phyloP scores from a whole-genome alignment of 2,888 invertebrate species.

The Drosophila meridionalis region DNA sequence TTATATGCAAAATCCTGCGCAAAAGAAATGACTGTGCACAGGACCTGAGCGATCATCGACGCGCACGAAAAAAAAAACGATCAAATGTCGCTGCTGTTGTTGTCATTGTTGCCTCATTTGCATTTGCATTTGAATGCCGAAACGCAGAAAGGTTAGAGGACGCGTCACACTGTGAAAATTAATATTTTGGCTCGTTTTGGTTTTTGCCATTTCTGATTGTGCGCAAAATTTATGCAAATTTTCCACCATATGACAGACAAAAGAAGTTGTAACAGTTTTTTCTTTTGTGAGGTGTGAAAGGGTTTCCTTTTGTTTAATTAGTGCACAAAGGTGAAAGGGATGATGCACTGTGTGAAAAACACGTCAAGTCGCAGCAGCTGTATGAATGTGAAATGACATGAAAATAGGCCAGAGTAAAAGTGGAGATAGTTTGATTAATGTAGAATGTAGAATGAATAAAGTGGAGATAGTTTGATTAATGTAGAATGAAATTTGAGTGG shows the following conservation, averaged over 20 bases:
- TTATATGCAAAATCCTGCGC: constrained; percentile 66
- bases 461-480: neutral
- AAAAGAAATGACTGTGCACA: constrained; percentile 32
- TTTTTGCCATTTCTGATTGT: constrained; percentile 60
- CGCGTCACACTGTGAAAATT: constrained; percentile 82
- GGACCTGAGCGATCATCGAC: constrained; percentile 49
- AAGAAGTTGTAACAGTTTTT: constrained; percentile 67
- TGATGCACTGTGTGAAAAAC: constrained; percentile 33
- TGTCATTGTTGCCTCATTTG: constrained; percentile 80
- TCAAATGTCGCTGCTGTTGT: constrained; percentile 73
- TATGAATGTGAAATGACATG: neutral
- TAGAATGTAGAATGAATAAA: too few species aligned
- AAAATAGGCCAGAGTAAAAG: neutral
- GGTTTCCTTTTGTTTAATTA: constrained; percentile 75
- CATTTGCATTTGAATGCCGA: constrained; percentile 77
- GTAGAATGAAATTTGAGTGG: neutral
- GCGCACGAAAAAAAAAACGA: constrained; percentile 59
- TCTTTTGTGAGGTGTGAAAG: constrained; percentile 71
- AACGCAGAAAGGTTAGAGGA: constrained; percentile 30
- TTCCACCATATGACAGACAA: constrained; percentile 59
- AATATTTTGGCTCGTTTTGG: constrained; percentile 78
- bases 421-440: neutral
- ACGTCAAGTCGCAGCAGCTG: constrained; percentile 5
- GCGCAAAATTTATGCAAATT: constrained; percentile 81
- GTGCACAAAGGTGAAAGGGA: constrained; percentile 57